phyloP scores from a whole-genome alignment of 2,888 invertebrate genomes.

The Lasioglossum lativentre region DNA sequence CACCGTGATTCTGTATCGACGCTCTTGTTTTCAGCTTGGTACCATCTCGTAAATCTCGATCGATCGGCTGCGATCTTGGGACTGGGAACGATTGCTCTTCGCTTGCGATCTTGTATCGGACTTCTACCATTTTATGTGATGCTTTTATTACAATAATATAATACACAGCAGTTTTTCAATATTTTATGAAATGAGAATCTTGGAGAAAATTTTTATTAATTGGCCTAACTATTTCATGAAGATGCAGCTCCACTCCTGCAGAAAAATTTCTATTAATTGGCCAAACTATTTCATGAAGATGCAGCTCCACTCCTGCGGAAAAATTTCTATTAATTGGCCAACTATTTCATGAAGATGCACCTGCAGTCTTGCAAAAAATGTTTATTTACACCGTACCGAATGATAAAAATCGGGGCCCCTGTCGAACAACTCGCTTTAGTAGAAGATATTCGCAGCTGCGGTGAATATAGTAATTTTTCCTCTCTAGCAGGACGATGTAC shows the following conservation, averaged over 20 bases:
- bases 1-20: slow-evolving; percentile 29
- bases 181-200: no score
- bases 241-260: no score
- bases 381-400: neutral
- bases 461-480: neutral
- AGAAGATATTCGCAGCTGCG: neutral
- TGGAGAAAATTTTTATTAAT: no score
- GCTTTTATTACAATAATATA: neutral
- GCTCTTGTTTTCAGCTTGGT: slow-evolving; percentile 33
- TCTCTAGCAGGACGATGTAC: neutral
- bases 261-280: no score
- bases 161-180: no score
- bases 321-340: neutral
- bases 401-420: neutral
- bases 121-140: neutral
- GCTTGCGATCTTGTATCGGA: neutral
- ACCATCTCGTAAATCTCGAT: neutral
- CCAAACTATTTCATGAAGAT: no score
- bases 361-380: neutral
- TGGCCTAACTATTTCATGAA: no score
- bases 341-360: neutral
- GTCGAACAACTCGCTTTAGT: neutral
- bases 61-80: neutral
- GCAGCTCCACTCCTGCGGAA: no score
- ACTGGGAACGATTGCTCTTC: neutral